Evolutionary conservation across 2,113 vertebrate species (phyloP).

Genomic region (Calidris pugnax): DNA sequence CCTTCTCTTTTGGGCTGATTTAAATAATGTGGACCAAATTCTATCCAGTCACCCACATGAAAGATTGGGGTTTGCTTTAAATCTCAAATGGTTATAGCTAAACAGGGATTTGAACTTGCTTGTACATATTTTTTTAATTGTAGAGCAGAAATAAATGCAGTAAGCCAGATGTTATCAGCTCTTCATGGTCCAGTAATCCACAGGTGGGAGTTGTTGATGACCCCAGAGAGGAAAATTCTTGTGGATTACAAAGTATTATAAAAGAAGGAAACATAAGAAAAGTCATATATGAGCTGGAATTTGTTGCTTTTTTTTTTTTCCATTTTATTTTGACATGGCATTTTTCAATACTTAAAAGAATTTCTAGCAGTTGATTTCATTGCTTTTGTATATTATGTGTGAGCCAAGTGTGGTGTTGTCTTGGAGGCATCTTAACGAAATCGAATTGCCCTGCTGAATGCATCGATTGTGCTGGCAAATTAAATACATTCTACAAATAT

Average conservation of each 20-base stretch:
- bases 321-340: neutral
- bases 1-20: neutral
- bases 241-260: neutral
- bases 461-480: neutral
- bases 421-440: neutral
- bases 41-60: neutral
- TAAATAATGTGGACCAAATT: neutral
- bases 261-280: neutral
- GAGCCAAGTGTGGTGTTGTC: neutral
- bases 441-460: neutral
- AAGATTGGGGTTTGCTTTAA: neutral
- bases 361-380: neutral
- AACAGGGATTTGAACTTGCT: neutral
- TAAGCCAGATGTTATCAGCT: neutral
- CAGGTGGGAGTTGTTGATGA: neutral
- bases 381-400: neutral
- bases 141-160: neutral
- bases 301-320: neutral
- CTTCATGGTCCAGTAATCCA: neutral
- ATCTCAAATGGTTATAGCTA: neutral
- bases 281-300: neutral
- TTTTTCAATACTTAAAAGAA: neutral
- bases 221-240: neutral
- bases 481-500: neutral
- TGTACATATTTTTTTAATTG: neutral